Percentiles rank a stretch among this genome's conserved stretches.
These are phyloP conservation scores for Oncorhynchus mykiss DNA, from an alignment of 2,113 vertebrate species.

Conservation along the genomic window DNA sequence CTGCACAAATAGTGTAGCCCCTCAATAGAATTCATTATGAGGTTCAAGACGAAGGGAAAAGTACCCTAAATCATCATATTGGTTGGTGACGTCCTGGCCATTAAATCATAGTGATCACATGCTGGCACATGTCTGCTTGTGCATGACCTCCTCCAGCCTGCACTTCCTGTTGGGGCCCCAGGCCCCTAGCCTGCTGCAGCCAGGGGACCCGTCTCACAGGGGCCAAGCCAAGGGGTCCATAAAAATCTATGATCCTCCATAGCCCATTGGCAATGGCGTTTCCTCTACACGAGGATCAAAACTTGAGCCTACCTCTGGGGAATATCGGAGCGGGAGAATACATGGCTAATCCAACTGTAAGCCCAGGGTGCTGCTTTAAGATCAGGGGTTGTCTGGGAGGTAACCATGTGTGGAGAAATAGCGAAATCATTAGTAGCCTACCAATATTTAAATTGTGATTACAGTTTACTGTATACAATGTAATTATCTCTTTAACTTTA, in stretches of 20 bases:
- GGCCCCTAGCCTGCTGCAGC: conserved; percentile 4
- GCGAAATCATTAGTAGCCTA: neutral
- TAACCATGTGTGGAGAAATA: neutral
- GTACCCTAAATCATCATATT: neutral
- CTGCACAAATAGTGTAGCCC: too few species aligned
- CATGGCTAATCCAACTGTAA: conserved; percentile 2
- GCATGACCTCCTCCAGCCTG: conserved; percentile 1
- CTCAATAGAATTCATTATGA: too few species aligned
- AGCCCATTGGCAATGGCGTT: conserved; percentile 32
- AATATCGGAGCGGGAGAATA: neutral
- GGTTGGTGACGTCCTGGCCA: neutral
- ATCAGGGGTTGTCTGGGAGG: neutral
- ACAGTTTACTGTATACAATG: too few species aligned
- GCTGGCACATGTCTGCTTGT: conserved; percentile 16
- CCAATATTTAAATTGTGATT: neutral
- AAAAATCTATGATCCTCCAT: conserved; percentile 42
- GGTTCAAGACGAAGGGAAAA: neutral
- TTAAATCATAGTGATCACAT: conserved; percentile 25
- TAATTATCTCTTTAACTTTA: too few species aligned
- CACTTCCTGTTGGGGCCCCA: conserved; percentile 12
- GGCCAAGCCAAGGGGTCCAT: conserved; percentile 24
- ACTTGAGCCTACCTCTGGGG: conserved; percentile 23
- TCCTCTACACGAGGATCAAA: conserved; percentile 26
- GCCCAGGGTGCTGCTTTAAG: neutral
- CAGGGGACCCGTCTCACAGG: conserved; percentile 12